These are phyloP conservation scores for Hetaerina americana DNA, from an alignment of 1,140 invertebrate genomes.

Conservation along the genomic window DNA sequence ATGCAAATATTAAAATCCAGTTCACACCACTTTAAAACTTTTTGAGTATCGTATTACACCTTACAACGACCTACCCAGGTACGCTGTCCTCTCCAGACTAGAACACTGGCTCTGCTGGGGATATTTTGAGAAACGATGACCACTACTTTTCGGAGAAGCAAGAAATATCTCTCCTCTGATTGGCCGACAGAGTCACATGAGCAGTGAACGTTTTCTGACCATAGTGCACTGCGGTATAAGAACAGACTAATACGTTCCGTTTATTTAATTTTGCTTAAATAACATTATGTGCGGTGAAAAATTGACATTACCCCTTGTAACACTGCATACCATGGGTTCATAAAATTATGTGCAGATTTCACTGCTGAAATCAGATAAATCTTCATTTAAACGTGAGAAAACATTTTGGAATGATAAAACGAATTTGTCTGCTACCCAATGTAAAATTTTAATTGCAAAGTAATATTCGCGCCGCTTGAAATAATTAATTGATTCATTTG, in stretches of 20 bases:
- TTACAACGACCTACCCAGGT: not conserved
- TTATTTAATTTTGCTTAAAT: too few species aligned
- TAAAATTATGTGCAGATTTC: too few species aligned
- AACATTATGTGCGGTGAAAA: too few species aligned
- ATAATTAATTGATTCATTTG: too few species aligned
- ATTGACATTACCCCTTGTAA: too few species aligned
- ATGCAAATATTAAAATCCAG: not conserved
- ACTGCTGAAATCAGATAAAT: too few species aligned
- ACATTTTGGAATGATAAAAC: too few species aligned
- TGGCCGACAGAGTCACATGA: not conserved
- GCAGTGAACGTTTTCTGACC: not conserved
- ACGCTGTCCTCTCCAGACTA: not conserved
- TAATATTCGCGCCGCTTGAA: too few species aligned
- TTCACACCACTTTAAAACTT: not conserved
- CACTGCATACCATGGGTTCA: too few species aligned
- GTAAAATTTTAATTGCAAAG: too few species aligned
- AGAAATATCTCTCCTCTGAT: not conserved
- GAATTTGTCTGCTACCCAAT: too few species aligned
- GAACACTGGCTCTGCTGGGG: not conserved
- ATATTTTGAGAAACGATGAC: not conserved
- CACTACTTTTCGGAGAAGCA: not conserved
- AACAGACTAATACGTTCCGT: not conserved
- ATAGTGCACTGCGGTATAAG: not conserved
- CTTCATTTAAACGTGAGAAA: too few species aligned
- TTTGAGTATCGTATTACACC: not conserved